These are phyloP conservation scores for Pristis pectinata DNA, from an alignment of 2,797 vertebrate genomes.

Conservation along the genomic window DNA sequence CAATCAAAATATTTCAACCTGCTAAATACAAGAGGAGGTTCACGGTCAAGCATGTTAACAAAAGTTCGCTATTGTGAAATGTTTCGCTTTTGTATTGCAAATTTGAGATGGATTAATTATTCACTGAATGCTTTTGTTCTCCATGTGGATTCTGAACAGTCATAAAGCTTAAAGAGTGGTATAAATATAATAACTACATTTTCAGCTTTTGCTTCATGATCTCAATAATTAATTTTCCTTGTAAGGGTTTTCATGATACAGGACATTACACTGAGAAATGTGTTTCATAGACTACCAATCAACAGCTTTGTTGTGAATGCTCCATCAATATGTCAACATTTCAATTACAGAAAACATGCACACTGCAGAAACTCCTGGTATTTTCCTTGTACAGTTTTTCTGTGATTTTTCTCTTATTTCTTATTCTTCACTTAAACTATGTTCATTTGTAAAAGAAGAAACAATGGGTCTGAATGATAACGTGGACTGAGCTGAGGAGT, in stretches of 20 bases:
- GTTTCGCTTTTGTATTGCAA: not conserved
- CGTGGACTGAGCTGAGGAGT: too few species aligned
- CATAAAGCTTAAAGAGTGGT: not conserved
- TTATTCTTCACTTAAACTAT: not conserved
- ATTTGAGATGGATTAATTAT: not conserved
- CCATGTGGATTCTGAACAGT: not conserved
- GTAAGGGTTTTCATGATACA: not conserved
- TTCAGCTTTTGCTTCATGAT: not conserved
- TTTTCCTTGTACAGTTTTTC: not conserved
- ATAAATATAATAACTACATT: not conserved
- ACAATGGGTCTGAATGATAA: not conserved
- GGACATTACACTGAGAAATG: not conserved
- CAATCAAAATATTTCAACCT: slow-evolving; percentile 4
- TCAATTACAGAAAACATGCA: not conserved
- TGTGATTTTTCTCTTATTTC: not conserved
- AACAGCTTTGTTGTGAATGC: not conserved
- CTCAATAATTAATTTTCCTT: too few species aligned
- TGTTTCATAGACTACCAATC: not conserved
- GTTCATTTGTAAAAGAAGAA: not conserved
- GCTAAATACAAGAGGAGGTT: not conserved
- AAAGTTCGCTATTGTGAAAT: not conserved
- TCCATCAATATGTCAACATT: not conserved
- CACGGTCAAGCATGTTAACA: not conserved
- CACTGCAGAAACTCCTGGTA: not conserved
- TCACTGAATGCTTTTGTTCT: not conserved